Base-by-base conservation (phyloP, 1,140 invertebrate species). In the Platyura marginata region DNA sequence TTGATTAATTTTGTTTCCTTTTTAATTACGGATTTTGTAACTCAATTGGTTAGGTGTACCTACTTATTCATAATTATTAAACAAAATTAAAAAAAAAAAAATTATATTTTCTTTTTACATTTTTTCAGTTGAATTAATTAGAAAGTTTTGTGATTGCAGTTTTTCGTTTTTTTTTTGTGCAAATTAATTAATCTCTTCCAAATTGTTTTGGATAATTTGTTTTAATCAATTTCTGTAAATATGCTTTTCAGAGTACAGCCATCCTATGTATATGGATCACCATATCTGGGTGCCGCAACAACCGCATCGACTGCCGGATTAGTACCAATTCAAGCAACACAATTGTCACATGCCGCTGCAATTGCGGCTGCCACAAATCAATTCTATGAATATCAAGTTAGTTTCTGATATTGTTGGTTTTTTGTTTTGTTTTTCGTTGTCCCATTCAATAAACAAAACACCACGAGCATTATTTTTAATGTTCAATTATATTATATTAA, bases 201-300 rank as follows among this genome's bases (percentile, higher is more conserved):
- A 29, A 8, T 29, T 29, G 6, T 13, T 6, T 36, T 36, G 10
- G 34, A 16, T 36, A 36, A 9, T 36, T 36, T 36, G 9, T 15
- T 23, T 40, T 23, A 40, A 13, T 40, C 5, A 40, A 22, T 21
- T 3, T 29, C 48, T 48, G 20, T 44, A 41, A 47, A 40, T 44
- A n/a, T 20, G n/a, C 22, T 42, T 43, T 46, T 42, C 71, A 80
- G 79, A 56, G 69, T 82, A 52, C 78, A 77, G 45, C 77, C 76
- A 21, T 74, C 78, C 11, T 83, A 81, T 60, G 68, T 81, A 59
- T 82, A 81, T 56, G 75, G 78, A 44, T 72, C 75, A 21, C 66
- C 65, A 22, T 80, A 79, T 57, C 60, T 79, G 56, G 63, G 74
- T 18, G 67, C 75, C 3, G 64, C 61, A 46, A 73, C 67, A 43